Conservation (phyloP, 2,888 invertebrate species). For the Andrena marginata region DNA sequence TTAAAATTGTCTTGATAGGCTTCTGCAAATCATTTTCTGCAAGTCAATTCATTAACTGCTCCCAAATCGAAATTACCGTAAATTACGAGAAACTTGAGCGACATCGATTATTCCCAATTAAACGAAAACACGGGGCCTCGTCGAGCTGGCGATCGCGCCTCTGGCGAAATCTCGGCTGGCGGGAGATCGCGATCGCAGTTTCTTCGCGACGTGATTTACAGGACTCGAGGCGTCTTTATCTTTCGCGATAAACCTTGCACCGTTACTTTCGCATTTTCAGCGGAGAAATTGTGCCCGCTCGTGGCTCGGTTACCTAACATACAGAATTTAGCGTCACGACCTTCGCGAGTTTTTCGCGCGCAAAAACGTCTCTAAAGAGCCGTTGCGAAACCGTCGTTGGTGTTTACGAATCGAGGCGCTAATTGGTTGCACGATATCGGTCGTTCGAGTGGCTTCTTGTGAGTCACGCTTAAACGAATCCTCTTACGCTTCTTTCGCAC, state of each 20-base stretch:
- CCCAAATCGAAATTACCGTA: not conserved
- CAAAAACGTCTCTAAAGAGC: not conserved
- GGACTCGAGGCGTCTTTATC: conserved; percentile 23
- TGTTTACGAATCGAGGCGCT: not conserved
- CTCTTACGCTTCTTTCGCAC: no score
- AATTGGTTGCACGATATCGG: not conserved
- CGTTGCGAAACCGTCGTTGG: not conserved
- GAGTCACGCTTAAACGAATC: not conserved
- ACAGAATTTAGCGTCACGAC: not conserved
- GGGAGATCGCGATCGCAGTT: conserved; percentile 16
- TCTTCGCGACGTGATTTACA: conserved; percentile 24
- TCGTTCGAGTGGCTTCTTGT: not conserved
- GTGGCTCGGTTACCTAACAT: not conserved
- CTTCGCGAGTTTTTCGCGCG: not conserved
- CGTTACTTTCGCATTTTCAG: conserved; percentile 31
- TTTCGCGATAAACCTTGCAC: conserved; percentile 31
- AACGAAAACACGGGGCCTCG: conserved; percentile 3
- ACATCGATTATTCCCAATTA: conserved; percentile 28
- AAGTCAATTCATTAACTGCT: no score
- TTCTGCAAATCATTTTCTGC: no score
- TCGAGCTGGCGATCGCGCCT: not conserved
- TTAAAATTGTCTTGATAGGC: no score
- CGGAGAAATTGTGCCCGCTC: conserved; percentile 22
- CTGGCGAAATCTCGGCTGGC: not conserved
- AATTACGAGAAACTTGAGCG: conserved; percentile 6